These are phyloP conservation scores for Drosophila mercatorum DNA, from an alignment of 2,888 invertebrate species.

Conservation along the genomic window DNA sequence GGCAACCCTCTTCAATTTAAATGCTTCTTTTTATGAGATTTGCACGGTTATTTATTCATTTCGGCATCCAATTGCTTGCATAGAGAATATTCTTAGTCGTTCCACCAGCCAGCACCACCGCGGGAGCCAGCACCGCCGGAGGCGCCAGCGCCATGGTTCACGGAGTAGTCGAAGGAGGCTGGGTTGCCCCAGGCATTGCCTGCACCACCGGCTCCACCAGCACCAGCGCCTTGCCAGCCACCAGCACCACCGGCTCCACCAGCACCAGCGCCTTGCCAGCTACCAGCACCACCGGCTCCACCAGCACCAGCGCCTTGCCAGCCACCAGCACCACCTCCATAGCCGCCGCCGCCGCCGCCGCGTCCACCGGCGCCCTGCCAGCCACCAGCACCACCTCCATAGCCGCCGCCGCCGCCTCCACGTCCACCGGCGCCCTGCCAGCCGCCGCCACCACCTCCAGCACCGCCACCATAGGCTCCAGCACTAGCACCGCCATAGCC, in stretches of 20 bases:
- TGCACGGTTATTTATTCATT: slow-evolving; percentile 27
- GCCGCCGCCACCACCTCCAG: slow-evolving; percentile 22
- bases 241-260: slow-evolving; percentile 2
- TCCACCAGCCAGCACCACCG: slow-evolving; percentile 72
- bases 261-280: slow-evolving; percentile 18
- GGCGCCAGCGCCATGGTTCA: slow-evolving; percentile 48
- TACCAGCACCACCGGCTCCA: slow-evolving; percentile 11
- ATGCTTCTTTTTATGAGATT: slow-evolving; percentile 11
- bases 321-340: slow-evolving; percentile 26
- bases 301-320: slow-evolving; percentile 30
- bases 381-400: slow-evolving; percentile 14
- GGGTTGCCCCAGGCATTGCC: slow-evolving; percentile 56
- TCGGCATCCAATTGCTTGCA: background rate
- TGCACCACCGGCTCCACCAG: slow-evolving; percentile 34
- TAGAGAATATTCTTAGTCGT: slow-evolving; percentile 48
- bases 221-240: slow-evolving; percentile 13
- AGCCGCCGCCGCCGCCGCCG: slow-evolving; percentile 19
- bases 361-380: slow-evolving; percentile 16
- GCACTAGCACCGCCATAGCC: slow-evolving; percentile 11
- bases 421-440: slow-evolving; percentile 33
- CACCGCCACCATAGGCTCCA: slow-evolving; percentile 25
- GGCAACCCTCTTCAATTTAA: background rate
- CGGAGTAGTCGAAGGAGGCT: slow-evolving; percentile 47
- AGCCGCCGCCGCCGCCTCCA: slow-evolving; percentile 26
- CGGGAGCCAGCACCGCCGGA: slow-evolving; percentile 53